These are phyloP conservation scores for Meliscaeva auricollis DNA, from an alignment of 2,888 invertebrate genomes.

Conservation along the genomic window DNA sequence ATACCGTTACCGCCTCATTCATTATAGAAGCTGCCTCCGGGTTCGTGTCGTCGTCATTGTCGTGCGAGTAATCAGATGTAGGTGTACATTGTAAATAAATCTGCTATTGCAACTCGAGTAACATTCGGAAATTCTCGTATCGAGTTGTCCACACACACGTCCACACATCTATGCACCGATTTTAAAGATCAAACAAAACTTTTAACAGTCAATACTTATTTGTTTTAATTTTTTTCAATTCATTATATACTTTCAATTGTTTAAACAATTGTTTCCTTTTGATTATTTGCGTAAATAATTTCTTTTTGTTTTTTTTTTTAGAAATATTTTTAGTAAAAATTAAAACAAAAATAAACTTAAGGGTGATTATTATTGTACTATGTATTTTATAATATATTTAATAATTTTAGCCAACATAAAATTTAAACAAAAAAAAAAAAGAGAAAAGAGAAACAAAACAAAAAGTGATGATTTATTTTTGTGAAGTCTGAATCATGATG, in stretches of 20 bases:
- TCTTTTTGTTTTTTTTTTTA: constrained; percentile 44
- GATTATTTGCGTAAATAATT: constrained; percentile 14
- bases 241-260: constrained; percentile 30
- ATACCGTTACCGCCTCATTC: constrained; percentile 70
- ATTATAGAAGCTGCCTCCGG: constrained; percentile 48
- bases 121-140: constrained; percentile 37
- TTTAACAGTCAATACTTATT: constrained; percentile 56
- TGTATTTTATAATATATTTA: constrained; percentile 66
- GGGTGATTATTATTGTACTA: constrained; percentile 72
- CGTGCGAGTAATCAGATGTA: constrained; percentile 48
- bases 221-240: constrained; percentile 41
- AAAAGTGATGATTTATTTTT: constrained; percentile 78
- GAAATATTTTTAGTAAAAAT: constrained; percentile 72
- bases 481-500: constrained; percentile 82
- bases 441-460: constrained; percentile 72
- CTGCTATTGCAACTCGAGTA: constrained; percentile 53
- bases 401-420: constrained; percentile 60
- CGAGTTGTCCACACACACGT: constrained; percentile 39
- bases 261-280: constrained; percentile 31
- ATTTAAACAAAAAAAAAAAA: constrained; percentile 61
- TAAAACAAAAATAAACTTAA: constrained; percentile 63
- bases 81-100: constrained; percentile 71
- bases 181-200: constrained; percentile 51
- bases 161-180: constrained; percentile 56
- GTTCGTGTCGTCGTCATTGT: constrained; percentile 24